Evolutionary conservation across 1,140 invertebrate species (phyloP).

Genomic region (Cydia strobilella): DNA sequence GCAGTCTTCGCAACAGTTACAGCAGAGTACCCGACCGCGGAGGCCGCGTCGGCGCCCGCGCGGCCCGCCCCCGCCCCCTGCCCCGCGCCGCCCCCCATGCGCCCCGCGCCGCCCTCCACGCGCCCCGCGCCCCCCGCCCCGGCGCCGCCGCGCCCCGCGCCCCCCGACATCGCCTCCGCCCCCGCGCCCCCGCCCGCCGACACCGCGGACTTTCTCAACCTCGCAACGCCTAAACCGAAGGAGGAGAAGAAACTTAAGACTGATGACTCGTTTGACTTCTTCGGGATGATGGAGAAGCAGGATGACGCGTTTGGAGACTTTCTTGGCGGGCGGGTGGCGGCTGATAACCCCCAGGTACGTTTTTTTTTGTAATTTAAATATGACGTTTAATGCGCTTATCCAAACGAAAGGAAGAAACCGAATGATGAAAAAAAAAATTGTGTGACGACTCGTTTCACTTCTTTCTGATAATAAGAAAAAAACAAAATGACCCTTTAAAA

Average conservation of each 20-base stretch:
- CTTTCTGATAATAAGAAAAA: too few relatives aligned
- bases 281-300: conserved; percentile 73
- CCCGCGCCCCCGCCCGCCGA: conserved; percentile 21
- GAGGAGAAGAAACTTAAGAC: conserved; percentile 56
- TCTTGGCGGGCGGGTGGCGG: conserved; percentile 53
- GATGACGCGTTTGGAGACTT: conserved; percentile 77
- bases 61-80: conserved; percentile 46
- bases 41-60: conserved; percentile 25
- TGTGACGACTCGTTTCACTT: too few relatives aligned
- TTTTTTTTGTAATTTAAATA: too few relatives aligned
- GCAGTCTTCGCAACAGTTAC: conserved; percentile 52
- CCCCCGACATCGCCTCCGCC: conserved; percentile 27
- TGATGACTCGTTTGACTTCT: conserved; percentile 76
- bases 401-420: too few relatives aligned
- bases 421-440: too few relatives aligned
- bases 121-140: conserved; percentile 58
- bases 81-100: conserved; percentile 64
- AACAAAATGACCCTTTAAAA: too few relatives aligned
- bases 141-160: conserved; percentile 35
- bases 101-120: conserved; percentile 44
- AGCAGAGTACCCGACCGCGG: conserved; percentile 52
- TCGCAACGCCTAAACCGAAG: conserved; percentile 43
- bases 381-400: too few relatives aligned
- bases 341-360: conserved; percentile 57
- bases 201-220: conserved; percentile 65